Evolutionary conservation across 2,888 invertebrate species (phyloP), one percentile per base, ranked within the genome.

Genomic region (Drosophila meridionalis): DNA sequence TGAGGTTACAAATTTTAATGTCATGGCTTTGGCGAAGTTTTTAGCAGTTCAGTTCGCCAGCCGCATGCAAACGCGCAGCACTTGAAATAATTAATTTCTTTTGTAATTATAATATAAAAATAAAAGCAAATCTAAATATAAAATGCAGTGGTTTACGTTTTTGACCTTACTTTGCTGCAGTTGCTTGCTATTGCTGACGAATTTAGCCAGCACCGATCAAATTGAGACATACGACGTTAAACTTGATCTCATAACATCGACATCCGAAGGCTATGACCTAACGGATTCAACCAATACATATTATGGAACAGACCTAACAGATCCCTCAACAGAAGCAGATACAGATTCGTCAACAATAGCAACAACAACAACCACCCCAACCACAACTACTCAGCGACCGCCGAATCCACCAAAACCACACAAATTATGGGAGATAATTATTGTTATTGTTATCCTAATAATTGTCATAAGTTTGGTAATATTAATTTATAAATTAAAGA

Each of bases 111-210:
- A 34, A 36, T 20, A 14, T 4, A 40, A 5, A 11, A 26, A n/a
- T n/a, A 4, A 6, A 1, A 9, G 14, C 20, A 43, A 11, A 1
- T 6, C 11, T 1, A 26, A 1, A 36, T 30, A 7, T 0, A 38
- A 47, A 43, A 74, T 70, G 70, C 40, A 20, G 4, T 0, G n/a
- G 2, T 2, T 28, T 34, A 45, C 34, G 14, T n/a, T 11, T 9
- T 57, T 5, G 11, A 20, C 11, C 3, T 28, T 38, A 2, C 20
- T 72, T 1, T 47, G 6, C 38, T 47, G 20, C 1, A 28, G 26
- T 4, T 28, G 11, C 12, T 0, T 76, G 4, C 20, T 66, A 4
- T 14, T 66, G 30, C 0, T 61, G 0, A 6, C 66, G 20, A 20
- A 11, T 9, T 40, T 12, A 9, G 45, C 20, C n/a, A 20, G 6